Conservation (phyloP, 2,113 vertebrate genomes). For the Neodon shergylaensis region DNA sequence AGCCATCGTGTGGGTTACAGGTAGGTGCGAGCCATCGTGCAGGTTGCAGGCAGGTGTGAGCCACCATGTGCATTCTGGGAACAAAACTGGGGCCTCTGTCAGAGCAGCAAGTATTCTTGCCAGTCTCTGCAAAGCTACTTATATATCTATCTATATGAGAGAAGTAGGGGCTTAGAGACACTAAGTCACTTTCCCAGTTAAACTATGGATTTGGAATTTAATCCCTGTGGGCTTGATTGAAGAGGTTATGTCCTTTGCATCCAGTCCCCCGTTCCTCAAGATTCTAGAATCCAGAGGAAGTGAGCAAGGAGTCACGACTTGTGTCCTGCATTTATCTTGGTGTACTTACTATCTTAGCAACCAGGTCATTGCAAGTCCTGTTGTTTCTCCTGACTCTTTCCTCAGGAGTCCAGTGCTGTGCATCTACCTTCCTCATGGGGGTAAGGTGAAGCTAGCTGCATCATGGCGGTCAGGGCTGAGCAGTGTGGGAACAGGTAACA, state of each 20-base stretch:
- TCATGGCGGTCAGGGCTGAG: too few relatives aligned
- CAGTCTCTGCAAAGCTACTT: not conserved
- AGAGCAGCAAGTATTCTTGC: not conserved
- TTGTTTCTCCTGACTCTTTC: not conserved
- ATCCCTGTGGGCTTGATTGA: not conserved
- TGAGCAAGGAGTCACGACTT: not conserved
- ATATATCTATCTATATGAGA: not conserved
- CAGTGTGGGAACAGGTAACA: not conserved
- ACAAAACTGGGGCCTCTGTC: not conserved
- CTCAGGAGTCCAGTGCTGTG: not conserved
- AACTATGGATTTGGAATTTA: not conserved
- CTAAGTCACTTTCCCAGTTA: not conserved
- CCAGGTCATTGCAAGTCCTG: not conserved
- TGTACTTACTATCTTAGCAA: not conserved
- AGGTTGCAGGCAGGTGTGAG: not conserved
- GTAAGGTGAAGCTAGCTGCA: not conserved
- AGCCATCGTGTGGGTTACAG: too few relatives aligned
- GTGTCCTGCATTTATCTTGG: not conserved
- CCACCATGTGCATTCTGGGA: not conserved
- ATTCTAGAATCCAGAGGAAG: not conserved
- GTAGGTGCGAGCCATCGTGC: not conserved
- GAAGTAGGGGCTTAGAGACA: not conserved
- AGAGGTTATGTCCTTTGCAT: not conserved
- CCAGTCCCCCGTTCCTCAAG: too few relatives aligned
- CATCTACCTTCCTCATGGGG: not conserved